Evolutionary conservation across 2,113 vertebrate species (phyloP).

Genomic region (Calyptommatus sinebrachiatus): DNA sequence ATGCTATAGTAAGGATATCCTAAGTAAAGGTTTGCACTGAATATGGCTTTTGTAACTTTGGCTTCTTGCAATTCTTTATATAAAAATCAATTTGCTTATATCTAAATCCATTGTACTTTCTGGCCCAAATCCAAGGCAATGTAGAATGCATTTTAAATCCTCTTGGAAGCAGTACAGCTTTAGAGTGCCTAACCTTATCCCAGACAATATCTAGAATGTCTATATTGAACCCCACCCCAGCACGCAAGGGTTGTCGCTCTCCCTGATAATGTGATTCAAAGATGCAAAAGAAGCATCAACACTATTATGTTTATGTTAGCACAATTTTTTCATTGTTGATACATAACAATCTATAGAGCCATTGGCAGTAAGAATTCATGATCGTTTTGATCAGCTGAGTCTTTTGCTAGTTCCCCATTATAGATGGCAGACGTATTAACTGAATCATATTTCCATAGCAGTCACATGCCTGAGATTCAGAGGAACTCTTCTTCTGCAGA

Average conservation of each 20-base stretch:
- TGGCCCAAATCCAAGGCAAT: background rate
- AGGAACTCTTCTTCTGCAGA: background rate
- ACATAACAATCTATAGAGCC: no score
- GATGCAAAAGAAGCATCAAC: no score
- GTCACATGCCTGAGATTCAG: no score
- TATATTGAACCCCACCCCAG: background rate
- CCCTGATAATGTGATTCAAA: no score
- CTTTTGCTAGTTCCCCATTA: background rate
- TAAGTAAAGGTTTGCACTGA: background rate
- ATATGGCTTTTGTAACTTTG: background rate
- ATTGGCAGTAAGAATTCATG: background rate
- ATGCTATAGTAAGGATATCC: slow-evolving; percentile 15
- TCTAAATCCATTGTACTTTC: background rate
- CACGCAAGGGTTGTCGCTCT: background rate
- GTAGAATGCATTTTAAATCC: background rate
- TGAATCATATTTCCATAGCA: no score
- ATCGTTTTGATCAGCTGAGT: background rate
- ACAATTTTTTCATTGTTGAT: background rate
- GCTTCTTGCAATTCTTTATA: background rate
- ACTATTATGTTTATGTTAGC: background rate
- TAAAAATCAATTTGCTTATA: slow-evolving; percentile 6
- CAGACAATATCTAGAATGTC: background rate
- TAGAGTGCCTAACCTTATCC: background rate
- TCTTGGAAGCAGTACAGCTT: background rate
- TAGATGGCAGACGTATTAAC: background rate